A percentile compares a stretch with the other conserved stretches of the same genome.
phyloP scores from a whole-genome alignment of 35 echinoderm and acorn worm species.

The Patiria miniata region DNA sequence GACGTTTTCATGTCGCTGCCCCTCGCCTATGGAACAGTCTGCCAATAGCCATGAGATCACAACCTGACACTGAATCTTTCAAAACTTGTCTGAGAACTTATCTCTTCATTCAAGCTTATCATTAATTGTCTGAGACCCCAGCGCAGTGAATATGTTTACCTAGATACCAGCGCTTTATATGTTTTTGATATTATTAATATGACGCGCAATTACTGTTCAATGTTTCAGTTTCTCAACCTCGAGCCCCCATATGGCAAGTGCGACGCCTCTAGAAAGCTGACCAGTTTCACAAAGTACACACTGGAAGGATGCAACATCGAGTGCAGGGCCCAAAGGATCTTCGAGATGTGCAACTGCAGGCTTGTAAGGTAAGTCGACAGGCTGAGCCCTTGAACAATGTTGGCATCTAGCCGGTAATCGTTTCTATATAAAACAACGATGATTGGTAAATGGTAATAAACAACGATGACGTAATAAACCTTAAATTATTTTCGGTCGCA shows the following conservation, averaged over 20 bases:
- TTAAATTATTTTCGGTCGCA: not conserved
- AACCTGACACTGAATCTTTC: too few species aligned
- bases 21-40: too few species aligned
- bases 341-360: not conserved
- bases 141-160: too few species aligned
- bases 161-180: too few species aligned
- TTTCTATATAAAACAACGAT: not conserved
- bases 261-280: not conserved
- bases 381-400: not conserved
- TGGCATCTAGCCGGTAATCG: not conserved
- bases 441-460: not conserved
- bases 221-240: not conserved
- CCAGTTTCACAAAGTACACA: not conserved
- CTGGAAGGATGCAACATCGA: conserved; percentile 5
- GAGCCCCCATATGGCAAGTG: not conserved
- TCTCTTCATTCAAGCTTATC: too few species aligned
- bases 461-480: not conserved
- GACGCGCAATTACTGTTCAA: too few species aligned
- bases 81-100: too few species aligned
- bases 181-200: too few species aligned
- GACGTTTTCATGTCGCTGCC: too few species aligned
- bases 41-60: too few species aligned
- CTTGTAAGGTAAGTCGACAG: not conserved
- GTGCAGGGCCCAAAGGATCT: not conserved
- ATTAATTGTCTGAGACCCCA: too few species aligned